Percentiles rank a stretch among this genome's conserved stretches.
Conservation (phyloP, 2,888 invertebrate species). For the Eueremaeus valkanovi region DNA sequence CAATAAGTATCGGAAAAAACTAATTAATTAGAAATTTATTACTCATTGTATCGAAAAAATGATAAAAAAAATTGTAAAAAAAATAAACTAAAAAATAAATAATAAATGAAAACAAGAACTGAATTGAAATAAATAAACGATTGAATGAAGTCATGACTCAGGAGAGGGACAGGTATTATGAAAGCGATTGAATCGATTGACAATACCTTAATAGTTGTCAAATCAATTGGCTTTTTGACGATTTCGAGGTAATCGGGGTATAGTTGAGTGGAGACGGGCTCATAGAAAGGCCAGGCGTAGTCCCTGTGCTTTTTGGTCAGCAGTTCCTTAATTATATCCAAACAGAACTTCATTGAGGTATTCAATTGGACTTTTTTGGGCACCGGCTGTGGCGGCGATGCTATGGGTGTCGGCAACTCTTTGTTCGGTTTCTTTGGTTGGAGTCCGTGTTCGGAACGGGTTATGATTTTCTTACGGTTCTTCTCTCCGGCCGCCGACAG, state of each 20-base stretch:
- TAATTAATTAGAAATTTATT: too few relatives aligned
- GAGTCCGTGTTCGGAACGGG: conserved; percentile 35
- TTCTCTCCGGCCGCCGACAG: neutral
- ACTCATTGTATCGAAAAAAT: too few relatives aligned
- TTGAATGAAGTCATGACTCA: too few relatives aligned
- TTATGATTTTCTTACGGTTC: conserved; percentile 24
- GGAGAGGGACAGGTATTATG: too few relatives aligned
- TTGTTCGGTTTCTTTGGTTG: conserved; percentile 25
- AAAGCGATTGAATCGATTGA: too few relatives aligned
- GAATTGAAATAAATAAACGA: too few relatives aligned
- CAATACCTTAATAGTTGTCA: conserved; percentile 38
- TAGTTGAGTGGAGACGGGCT: conserved; percentile 22
- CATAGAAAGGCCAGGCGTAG: conserved; percentile 41
- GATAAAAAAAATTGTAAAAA: too few relatives aligned
- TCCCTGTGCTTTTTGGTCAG: conserved; percentile 38
- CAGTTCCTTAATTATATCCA: conserved; percentile 37
- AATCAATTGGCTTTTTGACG: conserved; percentile 38
- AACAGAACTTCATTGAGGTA: conserved; percentile 36
- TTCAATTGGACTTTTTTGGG: conserved; percentile 34
- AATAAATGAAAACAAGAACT: too few relatives aligned
- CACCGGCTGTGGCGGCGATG: neutral
- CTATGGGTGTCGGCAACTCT: conserved; percentile 31
- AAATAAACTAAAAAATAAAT: too few relatives aligned
- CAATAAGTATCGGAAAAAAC: too few relatives aligned
- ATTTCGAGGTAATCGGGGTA: conserved; percentile 35